Conservation (phyloP, 2,797 vertebrate genomes). For the Hippocampus kuda region DNA sequence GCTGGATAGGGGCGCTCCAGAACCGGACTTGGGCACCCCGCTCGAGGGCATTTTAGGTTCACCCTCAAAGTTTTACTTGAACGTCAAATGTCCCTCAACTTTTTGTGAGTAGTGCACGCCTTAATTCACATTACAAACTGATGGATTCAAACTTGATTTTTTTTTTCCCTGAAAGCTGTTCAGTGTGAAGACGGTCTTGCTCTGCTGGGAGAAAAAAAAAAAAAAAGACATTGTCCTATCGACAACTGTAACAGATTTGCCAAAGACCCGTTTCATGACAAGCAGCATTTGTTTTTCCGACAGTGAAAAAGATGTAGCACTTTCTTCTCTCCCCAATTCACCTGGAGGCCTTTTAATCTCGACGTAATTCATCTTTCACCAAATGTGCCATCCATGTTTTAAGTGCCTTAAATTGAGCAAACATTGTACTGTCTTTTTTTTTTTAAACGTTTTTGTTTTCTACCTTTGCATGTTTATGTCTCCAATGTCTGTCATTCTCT, state of each 20-base stretch:
- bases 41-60: background rate
- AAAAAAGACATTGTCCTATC: constrained; percentile 36
- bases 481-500: constrained; percentile 3
- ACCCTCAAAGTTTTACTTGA: background rate
- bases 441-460: constrained; percentile 14
- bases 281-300: constrained; percentile 12
- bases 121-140: background rate
- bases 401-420: constrained; percentile 53
- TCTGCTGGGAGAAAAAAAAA: constrained; percentile 33
- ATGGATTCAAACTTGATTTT: constrained; percentile 2
- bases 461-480: constrained; percentile 47
- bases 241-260: constrained; percentile 32
- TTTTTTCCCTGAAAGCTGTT: constrained; percentile 2
- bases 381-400: constrained; percentile 27
- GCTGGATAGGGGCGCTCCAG: no score
- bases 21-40: no score
- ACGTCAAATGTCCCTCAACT: background rate
- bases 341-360: background rate
- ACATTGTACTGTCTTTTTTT: constrained; percentile 19
- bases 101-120: background rate
- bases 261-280: constrained; percentile 21
- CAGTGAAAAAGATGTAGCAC: constrained; percentile 51
- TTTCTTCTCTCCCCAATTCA: constrained; percentile 21
- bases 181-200: constrained; percentile 35
- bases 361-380: background rate